Percentiles rank a stretch among this genome's conserved stretches.
These are phyloP conservation scores for Machimus rusticus DNA, from an alignment of 2,888 invertebrate genomes.

Conservation along the genomic window DNA sequence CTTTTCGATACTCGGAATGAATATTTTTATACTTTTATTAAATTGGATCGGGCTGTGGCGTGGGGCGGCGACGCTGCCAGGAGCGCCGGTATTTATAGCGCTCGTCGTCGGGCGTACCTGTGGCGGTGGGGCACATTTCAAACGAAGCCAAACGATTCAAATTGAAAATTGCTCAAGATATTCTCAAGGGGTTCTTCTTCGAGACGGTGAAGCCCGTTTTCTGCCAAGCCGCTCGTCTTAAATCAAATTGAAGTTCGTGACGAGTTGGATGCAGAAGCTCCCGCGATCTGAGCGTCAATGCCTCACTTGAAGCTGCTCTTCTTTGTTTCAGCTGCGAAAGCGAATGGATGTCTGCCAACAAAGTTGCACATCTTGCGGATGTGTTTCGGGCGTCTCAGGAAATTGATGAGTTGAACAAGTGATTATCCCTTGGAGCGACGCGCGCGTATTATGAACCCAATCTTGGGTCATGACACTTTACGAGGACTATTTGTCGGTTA, in stretches of 20 bases:
- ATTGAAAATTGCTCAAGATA: constrained; percentile 47
- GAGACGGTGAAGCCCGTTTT: constrained; percentile 5
- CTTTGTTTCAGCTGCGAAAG: not conserved
- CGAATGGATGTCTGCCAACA: not conserved
- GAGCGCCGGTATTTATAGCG: constrained; percentile 19
- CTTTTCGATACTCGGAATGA: constrained; percentile 36
- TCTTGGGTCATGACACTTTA: not conserved
- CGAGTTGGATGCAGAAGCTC: constrained; percentile 43
- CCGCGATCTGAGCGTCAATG: not conserved
- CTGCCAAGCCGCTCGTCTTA: constrained; percentile 8
- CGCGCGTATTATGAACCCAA: not conserved
- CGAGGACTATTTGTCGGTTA: not conserved
- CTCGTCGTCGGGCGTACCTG: constrained; percentile 3
- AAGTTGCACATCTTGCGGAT: not conserved
- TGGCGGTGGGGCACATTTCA: constrained; percentile 8
- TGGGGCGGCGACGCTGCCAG: not conserved
- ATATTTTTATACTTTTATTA: constrained; percentile 41
- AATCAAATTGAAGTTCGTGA: constrained; percentile 46
- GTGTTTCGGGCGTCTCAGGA: not conserved
- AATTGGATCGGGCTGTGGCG: constrained; percentile 4
- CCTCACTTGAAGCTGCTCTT: not conserved
- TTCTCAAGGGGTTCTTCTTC: constrained; percentile 31
- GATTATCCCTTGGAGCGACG: not conserved
- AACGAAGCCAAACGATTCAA: constrained; percentile 43
- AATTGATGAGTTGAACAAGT: not conserved